Conservation (phyloP, 2,113 vertebrate species). For the Raja brachyura region DNA sequence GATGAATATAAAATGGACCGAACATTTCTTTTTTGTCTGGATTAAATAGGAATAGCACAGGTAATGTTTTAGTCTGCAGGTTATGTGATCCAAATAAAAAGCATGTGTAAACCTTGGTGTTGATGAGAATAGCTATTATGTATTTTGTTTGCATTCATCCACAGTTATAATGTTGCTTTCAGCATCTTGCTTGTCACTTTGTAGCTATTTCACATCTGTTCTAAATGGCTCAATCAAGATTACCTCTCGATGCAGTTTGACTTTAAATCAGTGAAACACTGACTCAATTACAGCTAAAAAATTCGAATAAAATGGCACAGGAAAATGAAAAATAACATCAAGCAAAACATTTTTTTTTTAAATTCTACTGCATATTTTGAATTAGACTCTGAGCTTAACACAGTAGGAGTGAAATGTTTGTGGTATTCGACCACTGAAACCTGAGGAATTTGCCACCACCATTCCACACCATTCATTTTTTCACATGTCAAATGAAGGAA, state of each 20-base stretch:
- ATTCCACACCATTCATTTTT: not conserved
- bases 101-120: not conserved
- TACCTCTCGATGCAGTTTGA: not conserved
- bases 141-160: not conserved
- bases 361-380: not conserved
- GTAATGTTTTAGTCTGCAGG: not conserved
- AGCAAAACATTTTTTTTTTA: not conserved
- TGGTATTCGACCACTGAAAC: not conserved
- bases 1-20: not conserved
- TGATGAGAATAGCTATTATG: constrained; percentile 3
- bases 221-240: not conserved
- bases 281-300: not conserved
- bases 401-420: not conserved
- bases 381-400: not conserved
- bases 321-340: not conserved
- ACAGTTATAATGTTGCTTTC: not conserved
- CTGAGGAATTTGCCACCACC: not conserved
- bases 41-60: not conserved
- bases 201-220: not conserved
- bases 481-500: not conserved
- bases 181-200: not conserved
- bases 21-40: not conserved
- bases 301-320: not conserved
- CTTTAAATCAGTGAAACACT: not conserved
- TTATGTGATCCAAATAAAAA: not conserved